Base-by-base conservation (phyloP, 2,113 vertebrate genomes). In the Nymphicus hollandicus region DNA sequence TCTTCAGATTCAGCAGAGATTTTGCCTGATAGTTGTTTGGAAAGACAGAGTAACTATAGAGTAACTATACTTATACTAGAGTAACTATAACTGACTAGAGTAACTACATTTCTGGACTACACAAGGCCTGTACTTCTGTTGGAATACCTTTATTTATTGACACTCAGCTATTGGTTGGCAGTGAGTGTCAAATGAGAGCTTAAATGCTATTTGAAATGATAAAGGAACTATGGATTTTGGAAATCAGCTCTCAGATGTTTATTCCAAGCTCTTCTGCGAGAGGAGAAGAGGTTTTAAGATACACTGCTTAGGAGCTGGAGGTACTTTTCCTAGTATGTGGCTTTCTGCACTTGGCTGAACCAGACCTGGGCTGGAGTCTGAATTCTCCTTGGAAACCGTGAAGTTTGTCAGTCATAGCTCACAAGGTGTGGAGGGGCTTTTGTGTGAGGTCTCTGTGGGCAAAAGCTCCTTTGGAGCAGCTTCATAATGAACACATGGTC, bases 21-120 rank as follows among this genome's bases (percentile, higher is more conserved):
- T 85, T 82, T 93, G 37, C 71, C 44, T 82, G 96, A 91, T 95
- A 95, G 86, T 94, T 83, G 86, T 85, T 96, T 97, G 96, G 82
- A 94, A 92, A 96, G 85, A 58, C 33, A 35, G 56, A 16, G 33
- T 35, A 58, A 58, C 56, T 58, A 10, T 24, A 24, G 56, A 58
- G 56, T 58, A 35, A 15, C 33, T 58, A 58, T 35, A n/a, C 7
- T n/a, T 20, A n/a, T 58, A 58, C 55, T 58, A 58, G 33, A n/a
- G 33, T 14, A 35, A 58, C 56, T 58, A 35, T 58, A 58, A n/a
- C 31, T 13, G 14, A n/a, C 33, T n/a, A 58, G 33, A n/a, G 33
- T n/a, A n/a, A 58, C 20, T n/a, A 9, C n/a, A n/a, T 35, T 97
- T 89, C 92, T 81, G 88, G 96, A 58, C 80, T 73, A 91, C 43